Percentiles rank a stretch among this genome's conserved stretches.
phyloP scores from a whole-genome alignment of 1,140 invertebrate species.

The Galleria mellonella region DNA sequence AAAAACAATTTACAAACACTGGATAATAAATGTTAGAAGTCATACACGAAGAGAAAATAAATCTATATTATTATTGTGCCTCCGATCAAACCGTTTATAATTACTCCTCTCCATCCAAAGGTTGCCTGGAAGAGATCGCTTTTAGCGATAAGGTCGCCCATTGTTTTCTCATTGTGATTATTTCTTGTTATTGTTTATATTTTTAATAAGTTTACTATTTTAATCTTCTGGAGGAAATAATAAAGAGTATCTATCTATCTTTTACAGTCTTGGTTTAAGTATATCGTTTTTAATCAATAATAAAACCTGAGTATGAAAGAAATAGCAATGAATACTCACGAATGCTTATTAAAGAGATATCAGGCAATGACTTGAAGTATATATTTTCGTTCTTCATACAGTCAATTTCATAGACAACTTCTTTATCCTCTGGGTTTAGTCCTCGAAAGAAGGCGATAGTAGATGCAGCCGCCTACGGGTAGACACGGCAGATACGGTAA shows the following conservation, averaged over 20 bases:
- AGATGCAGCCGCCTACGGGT: constrained; percentile 20
- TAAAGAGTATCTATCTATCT: too few relatives aligned
- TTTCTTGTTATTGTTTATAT: too few relatives aligned
- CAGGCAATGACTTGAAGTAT: constrained; percentile 16
- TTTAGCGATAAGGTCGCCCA: too few relatives aligned
- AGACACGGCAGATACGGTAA: neutral
- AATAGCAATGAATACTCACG: constrained; percentile 20
- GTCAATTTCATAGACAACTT: constrained; percentile 22
- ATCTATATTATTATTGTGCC: too few relatives aligned
- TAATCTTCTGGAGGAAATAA: too few relatives aligned
- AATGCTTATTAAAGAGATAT: constrained; percentile 16
- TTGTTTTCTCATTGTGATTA: too few relatives aligned
- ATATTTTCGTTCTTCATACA: constrained; percentile 19
- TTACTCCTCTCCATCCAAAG: too few relatives aligned
- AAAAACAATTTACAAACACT: constrained; percentile 1
- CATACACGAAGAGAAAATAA: constrained; percentile 21
- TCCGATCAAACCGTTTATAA: too few relatives aligned
- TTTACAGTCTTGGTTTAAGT: constrained; percentile 18
- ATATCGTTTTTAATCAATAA: constrained; percentile 16
- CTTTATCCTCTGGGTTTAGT: constrained; percentile 15
- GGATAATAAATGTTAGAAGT: constrained; percentile 39
- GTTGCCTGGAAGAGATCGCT: too few relatives aligned
- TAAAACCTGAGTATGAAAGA: neutral
- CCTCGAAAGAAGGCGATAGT: constrained; percentile 20
- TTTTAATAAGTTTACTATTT: too few relatives aligned